These are phyloP conservation scores for Eremobia ochroleuca DNA, from an alignment of 2,888 invertebrate species.

Conservation along the genomic window DNA sequence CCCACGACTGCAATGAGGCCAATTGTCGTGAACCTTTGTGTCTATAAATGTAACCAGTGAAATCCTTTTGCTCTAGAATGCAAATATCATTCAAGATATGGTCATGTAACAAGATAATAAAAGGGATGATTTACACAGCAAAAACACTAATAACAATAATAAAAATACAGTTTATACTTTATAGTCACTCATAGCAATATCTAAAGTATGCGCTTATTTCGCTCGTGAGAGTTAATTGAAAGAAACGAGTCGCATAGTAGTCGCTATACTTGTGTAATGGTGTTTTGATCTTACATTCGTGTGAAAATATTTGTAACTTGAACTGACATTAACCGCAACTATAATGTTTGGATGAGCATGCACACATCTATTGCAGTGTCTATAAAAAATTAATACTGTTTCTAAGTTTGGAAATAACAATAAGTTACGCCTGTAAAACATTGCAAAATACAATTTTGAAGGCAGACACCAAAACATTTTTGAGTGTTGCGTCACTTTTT, in stretches of 20 bases:
- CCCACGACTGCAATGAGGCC: slow-evolving; percentile 69
- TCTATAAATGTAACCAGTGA: slow-evolving; percentile 72
- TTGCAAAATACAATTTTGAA: slow-evolving; percentile 20
- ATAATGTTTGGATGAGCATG: background rate
- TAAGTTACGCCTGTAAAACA: background rate
- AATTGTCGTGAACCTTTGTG: slow-evolving; percentile 68
- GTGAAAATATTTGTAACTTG: background rate
- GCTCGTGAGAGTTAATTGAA: slow-evolving; percentile 36
- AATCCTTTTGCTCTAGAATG: slow-evolving; percentile 36
- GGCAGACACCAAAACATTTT: slow-evolving; percentile 36
- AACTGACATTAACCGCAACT: background rate
- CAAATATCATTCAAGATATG: slow-evolving; percentile 20
- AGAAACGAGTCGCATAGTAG: slow-evolving; percentile 20
- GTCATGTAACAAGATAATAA: background rate
- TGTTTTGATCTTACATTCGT: slow-evolving; percentile 13
- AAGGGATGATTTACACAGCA: background rate
- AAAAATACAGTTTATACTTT: background rate
- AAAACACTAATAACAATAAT: background rate
- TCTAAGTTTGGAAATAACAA: slow-evolving; percentile 22
- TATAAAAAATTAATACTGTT: slow-evolving; percentile 4
- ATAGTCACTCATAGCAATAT: background rate
- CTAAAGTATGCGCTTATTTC: slow-evolving; percentile 27
- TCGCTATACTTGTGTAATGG: slow-evolving; percentile 1
- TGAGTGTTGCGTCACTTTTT: slow-evolving; percentile 52
- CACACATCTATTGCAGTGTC: background rate